Conservation (phyloP, 2,113 vertebrate genomes). For the Lathamus discolor region DNA sequence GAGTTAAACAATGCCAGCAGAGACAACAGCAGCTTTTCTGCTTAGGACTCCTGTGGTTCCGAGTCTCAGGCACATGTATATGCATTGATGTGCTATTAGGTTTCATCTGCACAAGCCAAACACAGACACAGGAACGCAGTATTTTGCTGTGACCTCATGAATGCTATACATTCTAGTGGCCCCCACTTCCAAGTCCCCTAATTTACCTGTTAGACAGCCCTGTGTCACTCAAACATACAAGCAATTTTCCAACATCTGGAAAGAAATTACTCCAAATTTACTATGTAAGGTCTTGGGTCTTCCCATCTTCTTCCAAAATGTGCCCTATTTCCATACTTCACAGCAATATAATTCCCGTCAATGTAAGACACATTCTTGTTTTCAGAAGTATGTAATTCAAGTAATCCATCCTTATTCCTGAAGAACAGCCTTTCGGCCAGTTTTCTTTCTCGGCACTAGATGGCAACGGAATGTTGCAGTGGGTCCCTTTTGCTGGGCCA, state of each 20-base stretch:
- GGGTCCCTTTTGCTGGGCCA: neutral
- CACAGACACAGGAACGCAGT: neutral
- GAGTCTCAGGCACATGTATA: neutral
- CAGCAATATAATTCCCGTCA: neutral
- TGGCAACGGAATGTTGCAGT: neutral
- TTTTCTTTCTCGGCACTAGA: neutral
- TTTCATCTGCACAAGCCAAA: neutral
- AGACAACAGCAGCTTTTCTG: neutral
- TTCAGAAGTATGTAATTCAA: neutral
- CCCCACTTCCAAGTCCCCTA: neutral
- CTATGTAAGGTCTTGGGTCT: neutral
- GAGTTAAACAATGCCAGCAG: neutral
- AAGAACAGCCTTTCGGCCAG: neutral
- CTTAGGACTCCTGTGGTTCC: too few relatives aligned
- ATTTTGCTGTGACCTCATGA: neutral
- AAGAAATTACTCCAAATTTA: neutral
- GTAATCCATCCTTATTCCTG: neutral
- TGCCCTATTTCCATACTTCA: neutral
- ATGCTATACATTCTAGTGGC: neutral
- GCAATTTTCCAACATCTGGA: neutral
- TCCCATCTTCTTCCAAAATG: neutral
- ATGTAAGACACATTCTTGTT: neutral
- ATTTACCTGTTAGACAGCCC: neutral
- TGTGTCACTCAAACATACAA: too few relatives aligned
- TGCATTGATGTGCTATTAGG: fast-evolving